Base-by-base conservation (phyloP, 2,888 invertebrate species). In the Megalurothrips usitatus region DNA sequence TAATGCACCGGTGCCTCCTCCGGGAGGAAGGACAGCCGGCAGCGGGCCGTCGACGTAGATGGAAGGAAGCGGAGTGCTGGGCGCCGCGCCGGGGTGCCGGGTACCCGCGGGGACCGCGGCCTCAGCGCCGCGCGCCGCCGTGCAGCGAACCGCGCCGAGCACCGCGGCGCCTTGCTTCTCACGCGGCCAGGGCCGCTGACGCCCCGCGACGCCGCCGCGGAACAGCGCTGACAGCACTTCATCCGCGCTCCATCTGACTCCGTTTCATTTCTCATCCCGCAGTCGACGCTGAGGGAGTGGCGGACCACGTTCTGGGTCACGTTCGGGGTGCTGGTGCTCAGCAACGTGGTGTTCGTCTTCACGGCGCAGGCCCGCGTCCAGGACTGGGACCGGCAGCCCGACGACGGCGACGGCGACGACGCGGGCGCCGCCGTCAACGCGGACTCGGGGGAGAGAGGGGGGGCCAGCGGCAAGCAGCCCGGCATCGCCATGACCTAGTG, bases 231-330 rank as follows among this genome's bases (percentile, higher is more conserved):
- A n/a, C n/a, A n/a, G n/a, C n/a, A n/a, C n/a, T n/a, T n/a, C n/a
- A n/a, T n/a, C n/a, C n/a, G n/a, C n/a, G n/a, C n/a, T n/a, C n/a
- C n/a, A n/a, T n/a, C 19, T 52, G 12, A 52, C 19, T 3, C 52
- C 52, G 52, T 10, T 19, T 52, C 52, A 52, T 19, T 52, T 6
- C n/a, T n/a, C 58, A n/a, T n/a, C 58, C 75, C 83, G 28, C 83
- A 85, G 85, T 84, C 84, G 63, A 84, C 84, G 82, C 85, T 93
- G 28, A 86, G 87, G 48, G 91, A 94, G 88, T 96, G 96, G 96
- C 89, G 93, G 19, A 85, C 90, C 0, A 94, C 95, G 0, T 95
- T 95, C 86, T 94, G 95, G 93, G 92, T 95, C 78, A 91, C 94
- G n/a, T 89, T 94, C 12, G 91, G 85, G 0, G 91, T 95, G 8